Evolutionary conservation across 2,113 vertebrate genomes (phyloP), one percentile per base, ranked within the genome.

Genomic region (Tringa solitaria): DNA sequence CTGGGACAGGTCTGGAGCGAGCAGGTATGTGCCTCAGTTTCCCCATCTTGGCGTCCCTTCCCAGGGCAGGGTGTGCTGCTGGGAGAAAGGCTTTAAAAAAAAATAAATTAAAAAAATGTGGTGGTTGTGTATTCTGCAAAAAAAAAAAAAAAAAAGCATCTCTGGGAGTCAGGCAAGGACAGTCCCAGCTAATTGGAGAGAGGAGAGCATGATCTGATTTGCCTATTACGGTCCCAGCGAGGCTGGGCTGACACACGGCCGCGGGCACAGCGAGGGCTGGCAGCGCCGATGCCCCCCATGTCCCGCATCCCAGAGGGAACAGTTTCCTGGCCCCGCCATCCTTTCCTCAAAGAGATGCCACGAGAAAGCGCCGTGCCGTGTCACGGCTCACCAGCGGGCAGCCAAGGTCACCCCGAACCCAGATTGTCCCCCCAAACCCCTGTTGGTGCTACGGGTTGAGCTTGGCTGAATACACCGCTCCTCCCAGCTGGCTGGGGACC

Each of bases 141-240:
- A 61, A 51, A 51, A 51, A 51, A 27, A 27, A 15, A 17, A 28
- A 53, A 6, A 30, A 84, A 57, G 69, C 14, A 54, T 61, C 74
- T 67, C 93, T 14, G 39, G 69, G 90, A 93, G 95, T 93, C 92
- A 89, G 81, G 81, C 14, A 81, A 96, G 96, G 96, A 96, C 95
- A 94, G 43, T 1, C 43, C 51, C 0, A 0, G 86, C 24, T 86
- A 57, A 69, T 8, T 72, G 27, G 46, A 27, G 59, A 64, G 77
- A 61, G 60, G 26, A 35, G 73, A 63, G 69, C 10, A 19, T 2
- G 39, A 5, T 28, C 56, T 50, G 2, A 4, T 87, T 95, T 59
- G 68, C 73, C 76, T 32, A 0, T 74, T n/a, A 26, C 4, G 18
- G 90, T 67, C 76, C 75, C 37, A 4, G 76, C 3, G 17, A 8